Conservation (phyloP, 2,113 vertebrate genomes). For the Apeltes quadracus region DNA sequence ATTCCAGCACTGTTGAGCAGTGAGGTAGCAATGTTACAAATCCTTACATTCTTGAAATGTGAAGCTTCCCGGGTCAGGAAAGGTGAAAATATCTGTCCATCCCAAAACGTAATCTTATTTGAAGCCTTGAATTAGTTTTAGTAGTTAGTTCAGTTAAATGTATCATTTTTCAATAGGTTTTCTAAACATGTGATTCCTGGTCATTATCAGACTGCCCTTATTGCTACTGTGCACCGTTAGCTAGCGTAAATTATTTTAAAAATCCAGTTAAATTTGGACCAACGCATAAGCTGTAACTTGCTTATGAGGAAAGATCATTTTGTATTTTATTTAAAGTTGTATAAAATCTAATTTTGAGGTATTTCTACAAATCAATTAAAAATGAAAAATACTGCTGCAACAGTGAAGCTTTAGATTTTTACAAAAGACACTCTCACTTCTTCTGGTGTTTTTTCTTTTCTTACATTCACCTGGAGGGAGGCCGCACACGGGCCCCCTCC, state of each 20-base stretch:
- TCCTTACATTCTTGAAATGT: not conserved
- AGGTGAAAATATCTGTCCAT: not conserved
- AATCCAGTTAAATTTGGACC: not conserved
- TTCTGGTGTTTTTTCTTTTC: conserved; percentile 1
- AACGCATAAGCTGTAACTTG: not conserved
- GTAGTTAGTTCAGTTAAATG: not conserved
- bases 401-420: conserved; percentile 22
- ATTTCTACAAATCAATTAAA: not conserved
- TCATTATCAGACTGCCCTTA: not conserved
- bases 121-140: not conserved
- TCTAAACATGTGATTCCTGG: not conserved
- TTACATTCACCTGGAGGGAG: conserved; percentile 10
- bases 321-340: not conserved
- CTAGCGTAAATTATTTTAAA: not conserved
- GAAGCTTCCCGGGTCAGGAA: not conserved
- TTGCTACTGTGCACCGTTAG: not conserved
- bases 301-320: not conserved
- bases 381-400: not conserved
- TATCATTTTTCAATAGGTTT: not conserved
- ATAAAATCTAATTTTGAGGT: not conserved
- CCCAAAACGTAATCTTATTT: not conserved
- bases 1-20: not conserved
- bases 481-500: not conserved
- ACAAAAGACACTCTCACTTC: not conserved
- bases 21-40: not conserved